These are phyloP conservation scores for Rhamphomyia laevipes DNA, from an alignment of 2,888 invertebrate genomes.

Conservation along the genomic window DNA sequence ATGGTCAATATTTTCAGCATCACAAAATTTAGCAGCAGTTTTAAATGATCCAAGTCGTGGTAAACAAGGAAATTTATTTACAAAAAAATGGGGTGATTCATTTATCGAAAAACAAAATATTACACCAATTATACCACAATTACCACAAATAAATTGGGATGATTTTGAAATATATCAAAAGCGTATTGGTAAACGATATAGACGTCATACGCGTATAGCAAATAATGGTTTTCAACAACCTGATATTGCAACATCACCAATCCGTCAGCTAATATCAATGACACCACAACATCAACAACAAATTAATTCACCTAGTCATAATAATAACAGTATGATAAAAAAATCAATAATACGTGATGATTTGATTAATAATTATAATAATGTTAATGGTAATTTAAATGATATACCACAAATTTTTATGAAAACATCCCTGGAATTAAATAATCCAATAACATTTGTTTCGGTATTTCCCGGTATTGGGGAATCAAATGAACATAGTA, in stretches of 20 bases:
- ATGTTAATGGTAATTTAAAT: constrained; percentile 38
- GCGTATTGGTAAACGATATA: constrained; percentile 56
- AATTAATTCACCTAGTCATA: constrained; percentile 7
- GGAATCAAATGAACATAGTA: constrained; percentile 29
- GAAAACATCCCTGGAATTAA: constrained; percentile 64
- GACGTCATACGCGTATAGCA: constrained; percentile 46
- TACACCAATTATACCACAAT: constrained; percentile 64
- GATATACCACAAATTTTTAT: constrained; percentile 79
- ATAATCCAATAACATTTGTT: constrained; percentile 68
- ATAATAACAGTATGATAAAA: neutral
- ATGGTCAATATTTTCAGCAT: constrained; percentile 60
- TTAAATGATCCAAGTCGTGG: constrained; percentile 89
- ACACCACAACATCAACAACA: constrained; percentile 4
- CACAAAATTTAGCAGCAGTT: constrained; percentile 90
- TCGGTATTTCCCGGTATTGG: constrained; percentile 67
- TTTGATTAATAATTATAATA: constrained; percentile 15
- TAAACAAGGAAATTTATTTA: constrained; percentile 86
- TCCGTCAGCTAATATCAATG: neutral
- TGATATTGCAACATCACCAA: constrained; percentile 14
- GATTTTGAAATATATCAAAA: constrained; percentile 83
- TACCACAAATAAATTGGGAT: constrained; percentile 69
- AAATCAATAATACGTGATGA: constrained; percentile 12
- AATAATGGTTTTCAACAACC: constrained; percentile 14
- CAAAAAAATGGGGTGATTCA: constrained; percentile 93
- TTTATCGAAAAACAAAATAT: constrained; percentile 78